Evolutionary conservation across 2,113 vertebrate species (phyloP), one percentile per base, ranked within the genome.

Genomic region (Mionectes macconnelli): DNA sequence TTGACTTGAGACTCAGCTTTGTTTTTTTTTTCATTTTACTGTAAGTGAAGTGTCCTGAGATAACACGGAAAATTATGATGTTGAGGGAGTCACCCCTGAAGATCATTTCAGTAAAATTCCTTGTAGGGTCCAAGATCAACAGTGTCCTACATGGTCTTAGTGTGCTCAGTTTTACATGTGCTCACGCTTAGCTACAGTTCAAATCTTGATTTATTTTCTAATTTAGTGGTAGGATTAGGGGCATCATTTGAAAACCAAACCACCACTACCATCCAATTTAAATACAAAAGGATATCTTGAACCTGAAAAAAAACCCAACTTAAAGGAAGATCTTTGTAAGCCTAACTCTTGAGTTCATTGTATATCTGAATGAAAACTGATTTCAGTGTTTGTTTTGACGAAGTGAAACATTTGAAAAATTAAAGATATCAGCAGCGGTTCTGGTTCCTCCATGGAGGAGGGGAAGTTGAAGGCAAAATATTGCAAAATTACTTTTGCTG

Each of bases 151-250:
- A 27, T 9, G 33, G 19, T 76, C 40, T 73, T 82, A 86, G 68
- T 60, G 49, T 28, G 35, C 72, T 91, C 63, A 75, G 35, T 84
- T 90, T 69, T 56, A n/a, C 31, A n/a, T 37, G 25, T 42, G 25
- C 63, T 87, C 21, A 50, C 39, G 37, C 16, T 88, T 66, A 85
- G 40, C 62, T 94, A 22, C 21, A 72, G 37, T 55, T 33, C 44
- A 68, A 11, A 89, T 92, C 66, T 75, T 77, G n/a, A 52, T 95
- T 92, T 79, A 33, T 78, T 90, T 56, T 83, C 83, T 79, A 70
- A 39, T 82, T 74, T 59, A 74, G 39, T 49, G 20, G 5, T 47
- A 66, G 33, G 37, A 75, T 92, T 94, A 89, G 66, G 86, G 81
- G 49, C 40, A 72, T 52, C 35, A 18, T 90, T 70, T 90, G 47